Percentiles rank a stretch among this genome's conserved stretches.
Evolutionary conservation across 1,140 invertebrate genomes (phyloP).

Genomic region (Batillaria attramentaria): DNA sequence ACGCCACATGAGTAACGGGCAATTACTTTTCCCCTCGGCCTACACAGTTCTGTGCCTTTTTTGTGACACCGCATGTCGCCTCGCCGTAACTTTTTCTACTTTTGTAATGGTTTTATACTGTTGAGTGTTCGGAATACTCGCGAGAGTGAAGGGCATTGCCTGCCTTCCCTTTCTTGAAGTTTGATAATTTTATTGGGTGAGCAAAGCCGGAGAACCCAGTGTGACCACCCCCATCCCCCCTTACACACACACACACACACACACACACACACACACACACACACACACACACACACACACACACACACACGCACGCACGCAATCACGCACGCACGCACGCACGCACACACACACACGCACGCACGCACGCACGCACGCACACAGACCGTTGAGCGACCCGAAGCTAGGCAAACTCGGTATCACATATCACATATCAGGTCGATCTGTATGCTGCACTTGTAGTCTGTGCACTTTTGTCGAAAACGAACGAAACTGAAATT

Average conservation of each 20-base stretch:
- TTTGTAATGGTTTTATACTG: neutral
- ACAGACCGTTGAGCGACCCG: too few species aligned
- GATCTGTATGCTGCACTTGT: too few species aligned
- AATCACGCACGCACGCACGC: neutral
- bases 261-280: conserved; percentile 2
- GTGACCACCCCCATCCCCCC: too few species aligned
- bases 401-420: too few species aligned
- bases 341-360: neutral
- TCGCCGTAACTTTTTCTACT: neutral
- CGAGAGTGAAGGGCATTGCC: neutral
- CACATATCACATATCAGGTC: too few species aligned
- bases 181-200: neutral
- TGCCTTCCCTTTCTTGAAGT: neutral
- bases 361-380: neutral
- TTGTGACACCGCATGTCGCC: neutral
- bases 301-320: neutral
- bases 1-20: neutral
- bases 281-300: conserved; percentile 2
- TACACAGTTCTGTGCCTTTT: neutral
- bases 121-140: neutral
- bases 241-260: neutral
- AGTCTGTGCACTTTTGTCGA: too few species aligned
- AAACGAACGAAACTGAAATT: too few species aligned
- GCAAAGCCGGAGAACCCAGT: too few species aligned
- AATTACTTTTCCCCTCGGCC: neutral